Evolutionary conservation across 2,888 invertebrate species (phyloP), one percentile per base, ranked within the genome.

Genomic region (Drosophila koepferae): DNA sequence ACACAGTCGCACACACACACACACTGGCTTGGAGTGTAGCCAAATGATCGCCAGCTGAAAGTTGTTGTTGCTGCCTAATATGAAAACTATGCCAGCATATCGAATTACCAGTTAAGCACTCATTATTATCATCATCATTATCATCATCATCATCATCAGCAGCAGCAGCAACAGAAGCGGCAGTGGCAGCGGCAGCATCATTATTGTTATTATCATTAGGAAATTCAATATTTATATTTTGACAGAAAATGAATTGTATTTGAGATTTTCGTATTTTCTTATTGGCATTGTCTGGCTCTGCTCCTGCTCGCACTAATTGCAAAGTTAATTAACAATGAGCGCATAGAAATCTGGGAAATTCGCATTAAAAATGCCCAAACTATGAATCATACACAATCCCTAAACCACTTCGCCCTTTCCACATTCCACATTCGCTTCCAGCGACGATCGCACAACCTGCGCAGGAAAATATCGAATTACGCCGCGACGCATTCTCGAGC

Each of bases 211-310:
- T 51, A 49, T 48, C 48, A 48, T 48, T 49, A 41, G 12, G 90
- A 81, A 90, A 90, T 55, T 91, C 78, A 91, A 90, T 90, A 90
- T 91, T 46, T 46, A 38, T 91, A 90, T 90, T 90, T 90, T 91
- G 90, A 90, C 91, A 90, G 80, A 58, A 65, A 34, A 16, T 31
- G 36, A 62, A 63, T 56, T 56, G 41, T 63, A 43, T 48, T 38
- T 44, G 31, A 53, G 16, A 63, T 16, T 56, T 31, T 51, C 51
- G 12, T 34, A 51, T 34, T 51, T 55, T 62, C 48, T 65, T 71
- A 75, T 77, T 77, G 75, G 62, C 75, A 76, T 74, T 77, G 65
- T 64, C 71, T 5, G 12, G n/a, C n/a, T 3, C 10, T 16, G 8
- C 46, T 36, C 3, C 46, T n/a, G 12, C 46, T 38, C 53, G 23